A percentile compares a stretch with the other conserved stretches of the same genome.
These are phyloP conservation scores for Tenthredo notha DNA, from an alignment of 2,888 invertebrate genomes.

Conservation along the genomic window DNA sequence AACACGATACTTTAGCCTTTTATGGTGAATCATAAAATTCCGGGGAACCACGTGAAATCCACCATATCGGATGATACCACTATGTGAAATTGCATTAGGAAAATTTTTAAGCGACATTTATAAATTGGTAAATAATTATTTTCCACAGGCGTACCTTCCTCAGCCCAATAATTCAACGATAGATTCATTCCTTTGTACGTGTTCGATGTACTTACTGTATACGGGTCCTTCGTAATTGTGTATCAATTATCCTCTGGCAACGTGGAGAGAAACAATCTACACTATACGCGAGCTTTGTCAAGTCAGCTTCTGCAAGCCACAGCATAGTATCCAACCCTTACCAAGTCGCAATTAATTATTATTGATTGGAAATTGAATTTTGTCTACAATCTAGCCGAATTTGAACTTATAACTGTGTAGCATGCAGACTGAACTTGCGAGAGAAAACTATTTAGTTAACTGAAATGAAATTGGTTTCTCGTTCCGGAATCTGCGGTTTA, in stretches of 20 bases:
- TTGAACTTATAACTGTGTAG: background rate
- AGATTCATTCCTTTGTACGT: background rate
- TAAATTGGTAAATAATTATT: background rate
- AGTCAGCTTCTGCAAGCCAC: background rate
- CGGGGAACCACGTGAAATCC: background rate
- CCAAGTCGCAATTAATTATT: slow-evolving; percentile 11
- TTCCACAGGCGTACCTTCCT: background rate
- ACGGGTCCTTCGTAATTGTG: background rate
- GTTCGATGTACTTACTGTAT: background rate
- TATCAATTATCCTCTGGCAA: background rate
- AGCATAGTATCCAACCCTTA: background rate
- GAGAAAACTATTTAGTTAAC: background rate
- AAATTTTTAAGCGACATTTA: background rate
- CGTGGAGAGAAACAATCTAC: background rate
- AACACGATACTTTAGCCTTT: slow-evolving; percentile 26
- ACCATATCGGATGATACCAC: background rate
- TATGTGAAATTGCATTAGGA: background rate
- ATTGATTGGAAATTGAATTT: slow-evolving; percentile 33
- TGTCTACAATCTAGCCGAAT: background rate
- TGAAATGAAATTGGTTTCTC: background rate
- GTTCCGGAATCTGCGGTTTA: background rate
- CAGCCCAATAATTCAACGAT: background rate
- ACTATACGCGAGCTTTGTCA: background rate
- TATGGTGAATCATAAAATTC: slow-evolving; percentile 31
- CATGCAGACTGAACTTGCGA: background rate